phyloP scores from a whole-genome alignment of 2,888 invertebrate species.

The Synergus japonicus region DNA sequence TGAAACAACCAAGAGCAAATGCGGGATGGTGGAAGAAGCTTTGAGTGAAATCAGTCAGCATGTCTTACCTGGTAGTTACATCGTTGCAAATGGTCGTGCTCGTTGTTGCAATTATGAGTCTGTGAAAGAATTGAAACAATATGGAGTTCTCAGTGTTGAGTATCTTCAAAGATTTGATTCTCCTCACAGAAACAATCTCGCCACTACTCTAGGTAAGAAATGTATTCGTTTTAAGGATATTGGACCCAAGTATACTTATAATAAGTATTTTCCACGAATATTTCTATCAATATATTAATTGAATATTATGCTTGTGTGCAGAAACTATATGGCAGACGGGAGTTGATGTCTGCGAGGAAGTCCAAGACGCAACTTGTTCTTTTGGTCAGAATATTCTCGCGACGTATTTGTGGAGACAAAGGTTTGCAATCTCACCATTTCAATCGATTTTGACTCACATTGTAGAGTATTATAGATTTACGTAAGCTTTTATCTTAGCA shows the following conservation, averaged over 20 bases:
- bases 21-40: slow-evolving; percentile 74
- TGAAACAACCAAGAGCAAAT: slow-evolving; percentile 59
- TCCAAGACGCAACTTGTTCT: slow-evolving; percentile 76
- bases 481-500: slow-evolving; percentile 51
- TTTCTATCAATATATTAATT: slow-evolving; percentile 35
- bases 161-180: slow-evolving; percentile 76
- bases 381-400: slow-evolving; percentile 74
- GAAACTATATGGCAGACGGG: slow-evolving; percentile 84
- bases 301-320: slow-evolving; percentile 72
- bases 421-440: slow-evolving; percentile 75
- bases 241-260: too few relatives aligned
- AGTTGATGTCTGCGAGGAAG: slow-evolving; percentile 80
- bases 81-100: slow-evolving; percentile 75
- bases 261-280: too few relatives aligned
- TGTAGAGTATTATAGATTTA: slow-evolving; percentile 73
- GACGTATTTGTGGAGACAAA: slow-evolving; percentile 77
- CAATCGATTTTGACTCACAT: slow-evolving; percentile 76
- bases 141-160: slow-evolving; percentile 76
- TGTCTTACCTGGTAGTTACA: slow-evolving; percentile 74
- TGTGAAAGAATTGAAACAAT: slow-evolving; percentile 70
- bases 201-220: slow-evolving; percentile 75
- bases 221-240: too few relatives aligned
- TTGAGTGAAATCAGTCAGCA: slow-evolving; percentile 72
- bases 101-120: slow-evolving; percentile 74
- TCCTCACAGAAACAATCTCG: slow-evolving; percentile 75